Base-by-base conservation (phyloP, 2,113 vertebrate genomes). In the Aleadryas rufinucha region DNA sequence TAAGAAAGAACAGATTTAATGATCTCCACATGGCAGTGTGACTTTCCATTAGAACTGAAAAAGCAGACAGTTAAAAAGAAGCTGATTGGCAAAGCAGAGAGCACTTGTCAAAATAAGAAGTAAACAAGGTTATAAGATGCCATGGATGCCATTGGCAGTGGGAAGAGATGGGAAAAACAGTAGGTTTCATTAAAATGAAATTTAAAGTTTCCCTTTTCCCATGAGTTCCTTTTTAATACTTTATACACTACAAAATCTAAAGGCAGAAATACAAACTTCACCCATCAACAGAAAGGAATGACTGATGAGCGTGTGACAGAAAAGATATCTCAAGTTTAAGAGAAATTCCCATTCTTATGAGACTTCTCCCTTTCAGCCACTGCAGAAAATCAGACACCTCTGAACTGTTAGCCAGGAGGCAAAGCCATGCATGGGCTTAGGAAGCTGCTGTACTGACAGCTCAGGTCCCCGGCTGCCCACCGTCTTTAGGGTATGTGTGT, bases 1-100 rank as follows among this genome's bases (percentile, higher is more conserved):
- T 81, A 78, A 93, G 76, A 85, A 91, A 83, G 54, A 89, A 72
- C 10, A 60, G 27, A 89, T 85, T 91, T 96, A 97, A 96, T 95
- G 80, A 93, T 89, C 66, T 93, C 45, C 83, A 79, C 47, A 81
- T 88, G 93, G 86, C 66, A 70, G 66, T 23, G 79, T 95, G 95
- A 50, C 49, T 91, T 94, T 89, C 41, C 23, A 68, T 87, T 78
- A 93, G 84, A 81, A 80, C 17, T 87, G 78, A 77, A 90, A 70
- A 42, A 81, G 27, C 35, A 87, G 61, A 61, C 59, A 94, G 84
- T 44, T 95, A 56, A 80, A 96, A 91, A 90, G 72, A 70, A 75
- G 30, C 35, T 95, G 92, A 94, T 39, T 77, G 93, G 84, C 79
- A 92, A 94, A 93, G 65, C 37, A 31, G 59, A 78, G 82, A 86